Evolutionary conservation across 2,888 invertebrate genomes (phyloP), one percentile per base, ranked within the genome.

Genomic region (Macrophya annulata): DNA sequence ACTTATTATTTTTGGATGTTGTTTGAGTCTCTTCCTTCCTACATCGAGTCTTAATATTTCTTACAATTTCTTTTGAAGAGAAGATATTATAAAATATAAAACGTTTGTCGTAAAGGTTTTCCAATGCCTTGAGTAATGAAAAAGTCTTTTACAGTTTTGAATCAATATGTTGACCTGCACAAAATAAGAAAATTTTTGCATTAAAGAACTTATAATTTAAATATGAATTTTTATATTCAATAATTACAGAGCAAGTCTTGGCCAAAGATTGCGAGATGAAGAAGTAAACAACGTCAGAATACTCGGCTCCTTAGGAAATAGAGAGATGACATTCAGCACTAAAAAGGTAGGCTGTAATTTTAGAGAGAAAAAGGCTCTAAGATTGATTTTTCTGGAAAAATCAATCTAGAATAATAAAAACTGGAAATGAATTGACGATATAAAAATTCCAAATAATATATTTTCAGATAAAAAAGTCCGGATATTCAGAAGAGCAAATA

Each of bases 321-420:
- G 96, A 84, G 97, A 97, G 94, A 97, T 98, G 96, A 96, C 96
- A 31, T 98, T 98, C 90, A 94, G 95, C 4, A 95, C 96, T 89
- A 95, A 95, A 87, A 95, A 95, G 91, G 94, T 94, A 74, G 5
- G 74, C n/a, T 17, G 40, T 43, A 40, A 43, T n/a, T 21, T 43
- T 1, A 68, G 68, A 31, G 21, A 6, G 1, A 68, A 37, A n/a
- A 62, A 10, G 17, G 37, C 6, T 77, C 21, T 51, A 0, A 10
- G 6, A 55, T 31, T 31, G 9, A 51, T 48, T 48, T 48, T 48
- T 12, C 48, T 48, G 1, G 31, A 31, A 48, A 48, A 9, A 62
- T 62, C 31, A 31, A 25, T 25, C 62, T 2, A 62, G 10, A 10
- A 25, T 5, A 25, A 25, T 25, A 4, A 25, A 21, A 31, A 25